Percentiles rank a stretch among this genome's conserved stretches.
These are phyloP conservation scores for Norana najaformis DNA, from an alignment of 2,888 invertebrate species.

Conservation along the genomic window DNA sequence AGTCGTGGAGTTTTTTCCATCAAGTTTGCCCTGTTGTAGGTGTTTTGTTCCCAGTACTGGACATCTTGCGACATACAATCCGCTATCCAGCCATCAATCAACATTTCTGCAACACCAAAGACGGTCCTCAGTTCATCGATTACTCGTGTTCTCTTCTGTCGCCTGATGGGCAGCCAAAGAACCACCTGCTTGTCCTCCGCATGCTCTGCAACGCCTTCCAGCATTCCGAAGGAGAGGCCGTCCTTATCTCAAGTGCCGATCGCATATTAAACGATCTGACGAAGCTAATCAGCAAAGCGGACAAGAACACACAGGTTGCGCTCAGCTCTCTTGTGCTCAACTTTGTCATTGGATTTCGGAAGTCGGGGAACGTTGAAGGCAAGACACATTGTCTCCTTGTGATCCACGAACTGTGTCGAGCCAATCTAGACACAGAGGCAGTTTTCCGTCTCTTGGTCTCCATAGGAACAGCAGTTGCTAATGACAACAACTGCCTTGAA, in stretches of 20 bases:
- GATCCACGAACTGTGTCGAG: conserved; percentile 53
- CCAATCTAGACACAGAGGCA: conserved; percentile 74
- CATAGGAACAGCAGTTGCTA: conserved; percentile 72
- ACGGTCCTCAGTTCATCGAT: conserved; percentile 60
- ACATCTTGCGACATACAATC: conserved; percentile 81
- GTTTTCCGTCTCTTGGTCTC: conserved; percentile 77
- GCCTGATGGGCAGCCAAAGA: conserved; percentile 47
- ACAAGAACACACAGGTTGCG: conserved; percentile 71
- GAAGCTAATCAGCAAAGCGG: conserved; percentile 47
- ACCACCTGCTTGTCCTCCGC: conserved; percentile 64
- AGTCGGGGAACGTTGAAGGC: conserved; percentile 49
- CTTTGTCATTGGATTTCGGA: conserved; percentile 67
- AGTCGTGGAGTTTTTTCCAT: neutral
- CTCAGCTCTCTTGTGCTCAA: conserved; percentile 76
- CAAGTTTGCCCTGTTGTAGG: conserved; percentile 63
- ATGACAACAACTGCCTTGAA: conserved; percentile 54
- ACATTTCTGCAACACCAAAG: conserved; percentile 63
- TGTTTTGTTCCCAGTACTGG: conserved; percentile 84
- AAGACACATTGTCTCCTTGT: conserved; percentile 53
- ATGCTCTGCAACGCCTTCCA: conserved; percentile 79
- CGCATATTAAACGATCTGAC: conserved; percentile 49
- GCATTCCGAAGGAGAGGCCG: conserved; percentile 65
- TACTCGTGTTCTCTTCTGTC: conserved; percentile 62
- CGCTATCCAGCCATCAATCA: conserved; percentile 72
- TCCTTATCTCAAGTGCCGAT: conserved; percentile 49